A percentile compares a stretch with the other conserved stretches of the same genome.
Evolutionary conservation across 2,797 vertebrate genomes (phyloP).

Genomic region (Gallinago stenura): DNA sequence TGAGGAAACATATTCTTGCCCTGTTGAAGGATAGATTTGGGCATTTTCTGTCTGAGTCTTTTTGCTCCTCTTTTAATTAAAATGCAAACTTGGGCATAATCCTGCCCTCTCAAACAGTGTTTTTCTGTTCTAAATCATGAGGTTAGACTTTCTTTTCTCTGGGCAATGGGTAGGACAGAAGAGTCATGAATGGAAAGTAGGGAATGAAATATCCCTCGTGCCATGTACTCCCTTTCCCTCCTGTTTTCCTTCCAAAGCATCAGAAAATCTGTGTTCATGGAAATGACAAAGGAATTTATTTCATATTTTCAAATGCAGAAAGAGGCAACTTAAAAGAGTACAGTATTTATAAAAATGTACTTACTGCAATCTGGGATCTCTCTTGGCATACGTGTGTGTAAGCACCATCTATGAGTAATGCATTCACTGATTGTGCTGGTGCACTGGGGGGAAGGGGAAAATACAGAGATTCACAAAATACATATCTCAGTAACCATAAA

Average conservation of each 20-base stretch:
- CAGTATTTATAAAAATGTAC: not conserved
- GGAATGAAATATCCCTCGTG: not conserved
- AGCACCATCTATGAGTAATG: not conserved
- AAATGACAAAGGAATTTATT: not conserved
- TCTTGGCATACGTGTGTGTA: not conserved
- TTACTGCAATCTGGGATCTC: not conserved
- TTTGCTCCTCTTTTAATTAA: not conserved
- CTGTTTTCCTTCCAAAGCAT: not conserved
- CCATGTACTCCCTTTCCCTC: not conserved
- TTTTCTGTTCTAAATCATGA: conserved; percentile 4
- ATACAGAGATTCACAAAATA: conserved; percentile 47
- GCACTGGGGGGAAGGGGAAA: not conserved
- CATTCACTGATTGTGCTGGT: not conserved
- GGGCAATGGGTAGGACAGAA: not conserved
- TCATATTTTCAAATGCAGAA: not conserved
- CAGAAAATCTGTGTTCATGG: not conserved
- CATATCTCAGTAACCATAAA: conserved; percentile 57
- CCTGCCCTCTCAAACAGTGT: not conserved
- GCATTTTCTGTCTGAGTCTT: not conserved
- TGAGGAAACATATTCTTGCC: not conserved
- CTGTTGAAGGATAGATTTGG: not conserved
- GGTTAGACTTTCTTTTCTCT: not conserved
- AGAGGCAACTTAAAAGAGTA: not conserved
- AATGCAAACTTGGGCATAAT: not conserved
- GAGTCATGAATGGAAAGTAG: not conserved